These are phyloP conservation scores for Ceraclea dissimilis DNA, from an alignment of 2,888 invertebrate genomes.

Conservation along the genomic window DNA sequence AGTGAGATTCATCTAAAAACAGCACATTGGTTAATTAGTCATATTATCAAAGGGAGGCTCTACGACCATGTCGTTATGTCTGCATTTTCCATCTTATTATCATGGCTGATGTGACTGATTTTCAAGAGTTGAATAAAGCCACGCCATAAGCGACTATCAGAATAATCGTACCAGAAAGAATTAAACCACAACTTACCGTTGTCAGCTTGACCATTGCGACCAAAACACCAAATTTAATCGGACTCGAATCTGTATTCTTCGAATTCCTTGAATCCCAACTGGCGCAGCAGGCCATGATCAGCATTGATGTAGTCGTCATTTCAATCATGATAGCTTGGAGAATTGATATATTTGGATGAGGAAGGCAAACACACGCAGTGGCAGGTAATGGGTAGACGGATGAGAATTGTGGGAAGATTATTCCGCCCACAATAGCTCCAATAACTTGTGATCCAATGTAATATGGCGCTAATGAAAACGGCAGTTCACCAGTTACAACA, in stretches of 20 bases:
- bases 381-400: neutral
- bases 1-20: slow-evolving; percentile 39
- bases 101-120: too few species aligned
- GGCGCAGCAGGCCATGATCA: slow-evolving; percentile 60
- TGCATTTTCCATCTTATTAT: too few species aligned
- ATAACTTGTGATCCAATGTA: neutral
- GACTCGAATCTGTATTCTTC: slow-evolving; percentile 53
- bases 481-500: neutral
- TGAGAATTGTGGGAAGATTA: neutral
- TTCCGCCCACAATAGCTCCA: neutral
- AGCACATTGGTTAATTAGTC: too few species aligned
- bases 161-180: too few species aligned
- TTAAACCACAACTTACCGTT: slow-evolving; percentile 43
- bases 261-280: slow-evolving; percentile 68
- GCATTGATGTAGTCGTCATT: slow-evolving; percentile 52
- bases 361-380: neutral
- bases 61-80: too few species aligned
- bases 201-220: slow-evolving; percentile 57
- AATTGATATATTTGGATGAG: neutral
- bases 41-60: too few species aligned
- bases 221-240: slow-evolving; percentile 62
- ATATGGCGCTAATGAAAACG: neutral
- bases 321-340: slow-evolving; percentile 55
- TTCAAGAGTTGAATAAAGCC: too few species aligned
- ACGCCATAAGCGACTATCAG: too few species aligned